Evolutionary conservation across 2,113 vertebrate genomes (phyloP).

Genomic region (Cariama cristata): DNA sequence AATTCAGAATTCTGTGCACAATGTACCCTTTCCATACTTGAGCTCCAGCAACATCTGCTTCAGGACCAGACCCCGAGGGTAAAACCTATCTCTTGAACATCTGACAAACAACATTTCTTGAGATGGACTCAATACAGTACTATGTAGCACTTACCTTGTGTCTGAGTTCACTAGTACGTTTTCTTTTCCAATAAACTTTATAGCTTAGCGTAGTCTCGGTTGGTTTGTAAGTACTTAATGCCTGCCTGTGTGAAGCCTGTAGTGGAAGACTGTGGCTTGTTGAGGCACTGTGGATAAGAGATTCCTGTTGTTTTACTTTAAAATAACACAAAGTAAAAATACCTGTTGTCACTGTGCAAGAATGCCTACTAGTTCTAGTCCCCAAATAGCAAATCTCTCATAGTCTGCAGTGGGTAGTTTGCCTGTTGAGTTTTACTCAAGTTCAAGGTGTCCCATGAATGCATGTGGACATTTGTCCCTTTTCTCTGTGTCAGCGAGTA

Average conservation of each 20-base stretch:
- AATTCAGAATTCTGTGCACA: neutral
- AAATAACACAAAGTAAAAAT: neutral
- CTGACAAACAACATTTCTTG: neutral
- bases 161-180: neutral
- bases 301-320: neutral
- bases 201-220: neutral
- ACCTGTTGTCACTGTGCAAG: neutral
- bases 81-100: neutral
- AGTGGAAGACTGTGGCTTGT: neutral
- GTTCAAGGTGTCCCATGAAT: neutral
- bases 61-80: neutral
- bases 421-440: neutral
- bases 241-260: neutral
- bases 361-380: neutral
- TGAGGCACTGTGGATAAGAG: neutral
- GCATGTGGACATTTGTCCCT: neutral
- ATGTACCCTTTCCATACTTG: neutral
- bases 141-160: neutral
- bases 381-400: neutral
- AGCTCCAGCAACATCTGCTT: neutral
- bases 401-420: neutral
- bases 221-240: constrained; percentile 3
- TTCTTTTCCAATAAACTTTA: neutral
- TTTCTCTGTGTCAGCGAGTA: neutral
- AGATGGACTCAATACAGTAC: neutral